Conservation (phyloP, 2,888 invertebrate species). For the Entomobrya proxima region DNA sequence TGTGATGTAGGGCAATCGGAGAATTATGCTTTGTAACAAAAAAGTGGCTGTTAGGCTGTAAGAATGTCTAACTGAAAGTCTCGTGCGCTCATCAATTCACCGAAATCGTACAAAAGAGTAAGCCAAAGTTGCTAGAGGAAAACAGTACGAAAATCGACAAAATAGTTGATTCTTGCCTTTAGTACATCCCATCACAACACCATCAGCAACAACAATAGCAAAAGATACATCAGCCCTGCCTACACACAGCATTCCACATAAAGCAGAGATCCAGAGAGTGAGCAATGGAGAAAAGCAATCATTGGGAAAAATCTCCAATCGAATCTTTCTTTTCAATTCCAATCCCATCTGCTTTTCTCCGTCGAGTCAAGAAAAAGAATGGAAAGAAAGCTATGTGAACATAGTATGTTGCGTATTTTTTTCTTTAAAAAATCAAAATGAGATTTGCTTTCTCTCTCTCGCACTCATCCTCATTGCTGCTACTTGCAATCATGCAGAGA, state of each 20-base stretch:
- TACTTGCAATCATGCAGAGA: background rate
- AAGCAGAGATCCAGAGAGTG: background rate
- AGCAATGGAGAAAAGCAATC: conserved; percentile 26
- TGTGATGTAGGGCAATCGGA: conserved; percentile 4
- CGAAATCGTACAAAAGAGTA: too few relatives aligned
- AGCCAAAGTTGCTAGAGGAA: too few relatives aligned
- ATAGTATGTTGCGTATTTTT: conserved; percentile 9
- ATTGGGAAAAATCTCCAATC: conserved; percentile 56
- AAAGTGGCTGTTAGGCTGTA: too few relatives aligned
- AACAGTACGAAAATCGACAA: background rate
- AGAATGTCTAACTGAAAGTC: too few relatives aligned
- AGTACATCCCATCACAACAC: background rate
- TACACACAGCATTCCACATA: too few relatives aligned
- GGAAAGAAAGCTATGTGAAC: background rate
- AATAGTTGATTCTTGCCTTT: conserved; percentile 11
- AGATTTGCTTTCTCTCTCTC: conserved; percentile 42
- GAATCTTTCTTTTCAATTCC: conserved; percentile 49
- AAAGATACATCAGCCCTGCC: conserved; percentile 18
- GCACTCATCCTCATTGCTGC: background rate
- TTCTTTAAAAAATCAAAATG: conserved; percentile 51
- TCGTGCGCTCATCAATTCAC: too few relatives aligned
- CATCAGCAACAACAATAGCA: conserved; percentile 32
- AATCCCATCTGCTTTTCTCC: conserved; percentile 52
- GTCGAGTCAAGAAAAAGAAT: conserved; percentile 21
- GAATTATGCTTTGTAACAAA: conserved; percentile 19